Evolutionary conservation across 2,113 vertebrate genomes (phyloP), one percentile per base, ranked within the genome.

Genomic region (Cyprinodon variegatus): DNA sequence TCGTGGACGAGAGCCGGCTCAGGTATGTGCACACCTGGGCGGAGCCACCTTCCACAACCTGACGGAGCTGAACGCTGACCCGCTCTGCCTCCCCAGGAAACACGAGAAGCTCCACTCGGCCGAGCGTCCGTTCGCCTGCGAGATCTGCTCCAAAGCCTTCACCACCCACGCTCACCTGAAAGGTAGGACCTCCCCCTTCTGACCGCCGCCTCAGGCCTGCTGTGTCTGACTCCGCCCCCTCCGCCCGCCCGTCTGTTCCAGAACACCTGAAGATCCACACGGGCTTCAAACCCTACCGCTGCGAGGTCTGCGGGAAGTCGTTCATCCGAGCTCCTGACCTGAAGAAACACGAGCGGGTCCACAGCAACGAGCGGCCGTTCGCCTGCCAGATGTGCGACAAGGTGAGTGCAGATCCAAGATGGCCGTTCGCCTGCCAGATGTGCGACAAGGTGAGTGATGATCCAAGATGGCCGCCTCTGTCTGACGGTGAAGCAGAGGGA

Each of bases 91-190:
- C 17, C 74, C 3, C n/a, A 93, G 92, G 79, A 99, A 99, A 81
- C 92, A 93, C 1, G 98, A 99, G 77, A 99, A 99, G 83, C 95
- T 99, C 1, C 98, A 99, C 79, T 98, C 97, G 0, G 98, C 98
- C 0, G 98, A 99, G 63, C 92, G 98, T 60, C 98, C 98, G 0
- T 99, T 99, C 61, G 95, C 96, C 63, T 99, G 98, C 50, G 97
- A 99, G 85, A 98, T 99, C 94, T 99, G 98, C 85, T 95, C 95
- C 11, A 99, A 99, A 91, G 98, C 97, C 6, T 99, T 99, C 83
- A 99, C 97, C 72, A 99, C 97, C 0, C 98, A 99, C 68, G 97
- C 98, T 76, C 98, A 99, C 84, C 93, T 99, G 75, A 99, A 99
- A 85, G 98, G 90, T 91, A 91, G 61, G 7, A 10, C 22, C 11